Percentiles rank a stretch among this genome's conserved stretches.
These are phyloP conservation scores for Carcharodon carcharias DNA, from an alignment of 2,797 vertebrate species.

Conservation along the genomic window DNA sequence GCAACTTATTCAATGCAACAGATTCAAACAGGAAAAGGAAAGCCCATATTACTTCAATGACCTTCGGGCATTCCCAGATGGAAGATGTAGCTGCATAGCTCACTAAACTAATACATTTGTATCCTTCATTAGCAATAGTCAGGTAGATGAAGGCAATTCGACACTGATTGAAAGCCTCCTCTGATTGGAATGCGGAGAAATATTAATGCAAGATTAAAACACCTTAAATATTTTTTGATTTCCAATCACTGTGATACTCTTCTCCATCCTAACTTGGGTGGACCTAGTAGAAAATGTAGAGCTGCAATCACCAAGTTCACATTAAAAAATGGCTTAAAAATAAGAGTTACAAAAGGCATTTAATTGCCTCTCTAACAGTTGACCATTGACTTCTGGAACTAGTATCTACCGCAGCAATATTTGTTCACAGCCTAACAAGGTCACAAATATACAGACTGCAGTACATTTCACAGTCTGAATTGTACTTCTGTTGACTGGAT, in stretches of 20 bases:
- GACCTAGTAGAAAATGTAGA: not conserved
- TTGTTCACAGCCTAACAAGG: not conserved
- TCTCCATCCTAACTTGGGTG: no score
- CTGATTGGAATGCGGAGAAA: not conserved
- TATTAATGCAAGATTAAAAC: not conserved
- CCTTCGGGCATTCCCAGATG: no score
- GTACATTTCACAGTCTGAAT: not conserved
- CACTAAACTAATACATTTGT: not conserved
- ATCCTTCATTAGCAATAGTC: not conserved
- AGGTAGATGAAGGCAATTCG: not conserved
- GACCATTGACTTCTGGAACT: not conserved
- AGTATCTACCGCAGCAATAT: not conserved
- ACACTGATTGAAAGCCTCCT: not conserved
- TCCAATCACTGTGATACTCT: not conserved
- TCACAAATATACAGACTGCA: not conserved
- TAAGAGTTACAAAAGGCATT: not conserved
- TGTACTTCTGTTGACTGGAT: not conserved
- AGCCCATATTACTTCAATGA: not conserved
- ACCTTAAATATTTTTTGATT: not conserved
- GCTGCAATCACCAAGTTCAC: not conserved
- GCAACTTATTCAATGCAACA: not conserved
- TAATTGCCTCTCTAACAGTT: not conserved
- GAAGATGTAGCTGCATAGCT: not conserved
- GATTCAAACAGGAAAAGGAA: not conserved
- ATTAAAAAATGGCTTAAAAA: not conserved